Evolutionary conservation across 2,113 vertebrate genomes (phyloP), one percentile per base, ranked within the genome.

Genomic region (Spea bombifrons): DNA sequence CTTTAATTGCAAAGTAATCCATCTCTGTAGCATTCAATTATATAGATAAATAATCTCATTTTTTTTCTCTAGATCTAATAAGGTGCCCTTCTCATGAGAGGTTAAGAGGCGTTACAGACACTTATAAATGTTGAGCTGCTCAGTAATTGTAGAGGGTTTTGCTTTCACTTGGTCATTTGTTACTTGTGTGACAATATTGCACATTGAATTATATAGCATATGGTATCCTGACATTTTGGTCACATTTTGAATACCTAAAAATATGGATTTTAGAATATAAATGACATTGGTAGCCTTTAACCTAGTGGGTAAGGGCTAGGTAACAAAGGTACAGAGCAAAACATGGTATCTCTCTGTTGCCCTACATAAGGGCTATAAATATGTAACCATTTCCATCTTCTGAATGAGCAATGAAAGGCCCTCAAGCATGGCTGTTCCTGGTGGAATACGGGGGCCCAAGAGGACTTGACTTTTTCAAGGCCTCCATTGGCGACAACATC

Each of bases 21-120:
- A 84, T 89, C 86, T 88, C 86, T 86, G 88, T 88, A 88, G 87
- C 83, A 81, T 86, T 86, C 87, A 88, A 89, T 89, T 90, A 89
- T 85, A 86, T 84, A 87, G 86, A 88, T 88, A 88, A 89, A 89
- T 88, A 88, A 82, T 84, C 84, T 86, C 85, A 85, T 84, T 87
- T 87, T 76, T 87, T 88, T 84, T 84, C 85, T 30, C 81, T 88
- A 86, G 85, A 89, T 85, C 86, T 87, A 81, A 85, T 1, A 86
- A 87, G 83, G 82, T 78, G 70, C 5, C 10, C 82, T 81, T 76
- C 81, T 83, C 83, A 73, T 81, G 43, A 81, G 83, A 75, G 86
- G 78, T 84, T 82, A 71, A 0, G 50, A 81, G 81, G 75, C 3
- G 66, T 76, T 73, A 68, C 78, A 86, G 76, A 66, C 7, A 81